Conservation (phyloP, 23 tunicate species). For the Diplosoma virens region DNA sequence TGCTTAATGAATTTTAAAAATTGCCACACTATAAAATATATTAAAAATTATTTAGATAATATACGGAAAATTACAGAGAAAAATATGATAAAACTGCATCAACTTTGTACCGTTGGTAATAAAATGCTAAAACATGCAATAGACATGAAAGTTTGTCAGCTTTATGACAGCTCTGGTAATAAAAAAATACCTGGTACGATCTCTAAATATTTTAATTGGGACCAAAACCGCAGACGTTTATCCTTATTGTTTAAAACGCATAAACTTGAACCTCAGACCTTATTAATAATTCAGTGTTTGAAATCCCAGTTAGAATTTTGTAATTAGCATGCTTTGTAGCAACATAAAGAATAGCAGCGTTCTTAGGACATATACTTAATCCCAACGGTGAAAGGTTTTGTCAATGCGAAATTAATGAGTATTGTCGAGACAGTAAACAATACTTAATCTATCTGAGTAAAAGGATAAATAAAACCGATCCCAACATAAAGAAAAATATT, state of each 20-base stretch:
- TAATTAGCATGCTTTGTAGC: neutral
- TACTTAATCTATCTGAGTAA: neutral
- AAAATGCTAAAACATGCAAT: neutral
- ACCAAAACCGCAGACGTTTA: neutral
- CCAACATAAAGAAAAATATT: neutral
- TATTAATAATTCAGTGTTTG: neutral
- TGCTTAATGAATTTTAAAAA: too few relatives aligned
- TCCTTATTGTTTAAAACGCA: slow-evolving; percentile 7
- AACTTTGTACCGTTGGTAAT: neutral
- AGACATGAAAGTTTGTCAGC: neutral
- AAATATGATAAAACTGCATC: too few relatives aligned
- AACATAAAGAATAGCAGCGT: slow-evolving; percentile 1
- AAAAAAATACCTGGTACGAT: neutral
- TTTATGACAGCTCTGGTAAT: neutral
- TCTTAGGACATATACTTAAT: neutral
- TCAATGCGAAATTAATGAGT: neutral
- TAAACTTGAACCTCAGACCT: neutral
- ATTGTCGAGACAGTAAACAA: slow-evolving; percentile 23
- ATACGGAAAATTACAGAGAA: neutral
- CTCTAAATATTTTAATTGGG: neutral
- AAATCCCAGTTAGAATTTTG: neutral
- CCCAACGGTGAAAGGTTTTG: slow-evolving; percentile 1
- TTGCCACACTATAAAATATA: neutral
- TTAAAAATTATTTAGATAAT: neutral
- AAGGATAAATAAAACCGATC: neutral